phyloP scores from a whole-genome alignment of 2,797 vertebrate genomes.

The Coranthus polyacanthus region DNA sequence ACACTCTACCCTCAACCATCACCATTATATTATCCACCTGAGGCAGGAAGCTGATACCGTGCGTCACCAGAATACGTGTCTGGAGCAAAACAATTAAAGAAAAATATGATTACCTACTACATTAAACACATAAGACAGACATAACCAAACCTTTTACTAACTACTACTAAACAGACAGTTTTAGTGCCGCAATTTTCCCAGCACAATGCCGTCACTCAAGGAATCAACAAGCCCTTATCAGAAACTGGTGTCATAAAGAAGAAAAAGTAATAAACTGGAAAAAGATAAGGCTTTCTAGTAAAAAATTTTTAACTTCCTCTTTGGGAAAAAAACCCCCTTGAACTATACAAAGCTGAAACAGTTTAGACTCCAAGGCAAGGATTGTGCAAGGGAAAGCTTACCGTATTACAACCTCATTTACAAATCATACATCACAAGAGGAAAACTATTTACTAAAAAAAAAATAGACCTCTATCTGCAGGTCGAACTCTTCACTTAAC shows the following conservation, averaged over 20 bases:
- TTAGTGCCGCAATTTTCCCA: background rate
- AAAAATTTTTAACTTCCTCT: conserved; percentile 9
- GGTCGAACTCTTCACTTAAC: too few species aligned
- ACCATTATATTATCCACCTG: conserved; percentile 94
- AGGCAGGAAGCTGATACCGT: conserved; percentile 94
- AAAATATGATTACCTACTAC: background rate
- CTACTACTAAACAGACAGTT: background rate
- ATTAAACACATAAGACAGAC: conserved; percentile 8
- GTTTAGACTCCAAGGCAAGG: too few species aligned
- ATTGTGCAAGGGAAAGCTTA: too few species aligned
- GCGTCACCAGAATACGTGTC: conserved; percentile 96
- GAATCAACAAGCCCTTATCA: conserved; percentile 15
- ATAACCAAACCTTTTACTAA: background rate
- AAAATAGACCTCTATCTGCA: too few species aligned
- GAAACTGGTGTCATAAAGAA: background rate
- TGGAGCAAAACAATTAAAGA: conserved; percentile 60
- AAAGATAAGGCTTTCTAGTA: background rate
- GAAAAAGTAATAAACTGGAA: conserved; percentile 14
- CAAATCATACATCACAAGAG: too few species aligned
- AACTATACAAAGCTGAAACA: background rate
- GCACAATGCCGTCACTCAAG: background rate
- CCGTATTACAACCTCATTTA: too few species aligned
- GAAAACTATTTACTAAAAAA: too few species aligned
- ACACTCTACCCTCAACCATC: conserved; percentile 91
- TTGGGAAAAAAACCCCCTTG: background rate